Evolutionary conservation across 2,888 invertebrate species (phyloP).

Genomic region (Nemurella pictetii): DNA sequence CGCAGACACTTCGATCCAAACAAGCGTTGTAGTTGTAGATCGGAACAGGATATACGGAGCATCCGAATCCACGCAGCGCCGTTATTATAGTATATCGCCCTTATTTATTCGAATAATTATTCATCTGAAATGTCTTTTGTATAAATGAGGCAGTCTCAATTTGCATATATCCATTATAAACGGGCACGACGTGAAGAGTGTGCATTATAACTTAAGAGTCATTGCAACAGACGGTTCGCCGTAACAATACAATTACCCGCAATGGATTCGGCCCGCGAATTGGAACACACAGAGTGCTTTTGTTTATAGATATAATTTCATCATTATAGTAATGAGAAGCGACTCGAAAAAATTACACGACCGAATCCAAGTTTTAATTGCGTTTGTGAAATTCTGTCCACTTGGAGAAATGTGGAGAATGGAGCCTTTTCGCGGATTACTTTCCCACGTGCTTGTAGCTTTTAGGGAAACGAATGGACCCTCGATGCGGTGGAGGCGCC

Average conservation of each 20-base stretch:
- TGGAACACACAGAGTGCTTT: not conserved
- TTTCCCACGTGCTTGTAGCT: not conserved
- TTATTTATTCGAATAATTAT: conserved; percentile 21
- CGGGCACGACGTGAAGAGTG: not conserved
- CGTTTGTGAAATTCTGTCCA: not conserved
- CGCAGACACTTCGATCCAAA: not conserved
- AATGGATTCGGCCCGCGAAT: not conserved
- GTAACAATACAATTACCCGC: not conserved
- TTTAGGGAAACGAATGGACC: not conserved
- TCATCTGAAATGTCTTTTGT: conserved; percentile 18
- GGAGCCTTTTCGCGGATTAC: not conserved
- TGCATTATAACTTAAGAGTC: conserved; percentile 7
- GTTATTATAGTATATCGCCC: not conserved
- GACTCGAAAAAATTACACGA: not conserved
- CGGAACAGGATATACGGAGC: not conserved
- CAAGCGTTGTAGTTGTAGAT: no score
- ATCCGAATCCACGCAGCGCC: not conserved
- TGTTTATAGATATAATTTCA: not conserved
- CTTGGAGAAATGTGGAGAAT: not conserved
- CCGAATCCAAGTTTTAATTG: not conserved
- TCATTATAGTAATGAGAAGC: not conserved
- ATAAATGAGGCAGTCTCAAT: conserved; percentile 11
- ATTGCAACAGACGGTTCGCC: not conserved
- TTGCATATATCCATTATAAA: conserved; percentile 15
- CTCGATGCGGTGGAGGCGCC: not conserved